A percentile compares a stretch with the other conserved stretches of the same genome.
Evolutionary conservation across 2,797 vertebrate species (phyloP).

Genomic region (Acanthurus leucopareius): DNA sequence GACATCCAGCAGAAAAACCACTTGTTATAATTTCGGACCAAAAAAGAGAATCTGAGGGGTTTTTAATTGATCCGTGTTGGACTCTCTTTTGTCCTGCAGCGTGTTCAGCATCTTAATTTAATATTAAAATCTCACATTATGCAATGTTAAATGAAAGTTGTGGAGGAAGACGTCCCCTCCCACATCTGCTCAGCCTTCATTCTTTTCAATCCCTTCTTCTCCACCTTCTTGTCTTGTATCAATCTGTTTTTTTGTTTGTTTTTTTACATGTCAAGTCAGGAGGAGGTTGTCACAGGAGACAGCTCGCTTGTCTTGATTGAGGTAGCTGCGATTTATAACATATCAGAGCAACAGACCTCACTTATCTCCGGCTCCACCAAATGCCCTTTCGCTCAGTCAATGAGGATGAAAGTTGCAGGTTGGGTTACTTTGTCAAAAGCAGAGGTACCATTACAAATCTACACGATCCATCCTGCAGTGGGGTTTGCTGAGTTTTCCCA

Average conservation of each 20-base stretch:
- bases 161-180: slow-evolving; percentile 56
- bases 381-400: slow-evolving; percentile 80
- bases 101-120: slow-evolving; percentile 38
- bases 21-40: slow-evolving; percentile 38
- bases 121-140: slow-evolving; percentile 30
- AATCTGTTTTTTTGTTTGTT: slow-evolving; percentile 48
- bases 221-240: slow-evolving; percentile 46
- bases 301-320: slow-evolving; percentile 68
- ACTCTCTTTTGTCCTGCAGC: slow-evolving; percentile 44
- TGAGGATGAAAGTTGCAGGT: slow-evolving; percentile 79
- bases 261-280: slow-evolving; percentile 70
- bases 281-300: slow-evolving; percentile 76
- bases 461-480: slow-evolving; percentile 74
- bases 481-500: slow-evolving; percentile 56
- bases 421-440: slow-evolving; percentile 82
- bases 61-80: slow-evolving; percentile 39
- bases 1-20: slow-evolving; percentile 26
- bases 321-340: slow-evolving; percentile 71
- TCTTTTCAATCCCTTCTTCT: slow-evolving; percentile 40
- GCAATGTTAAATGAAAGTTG: slow-evolving; percentile 48
- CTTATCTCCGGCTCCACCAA: slow-evolving; percentile 70
- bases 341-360: slow-evolving; percentile 64
- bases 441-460: slow-evolving; percentile 76
- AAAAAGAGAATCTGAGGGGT: slow-evolving; percentile 30
- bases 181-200: slow-evolving; percentile 52